These are phyloP conservation scores for Meda fulgida DNA, from an alignment of 2,797 vertebrate genomes.

Conservation along the genomic window DNA sequence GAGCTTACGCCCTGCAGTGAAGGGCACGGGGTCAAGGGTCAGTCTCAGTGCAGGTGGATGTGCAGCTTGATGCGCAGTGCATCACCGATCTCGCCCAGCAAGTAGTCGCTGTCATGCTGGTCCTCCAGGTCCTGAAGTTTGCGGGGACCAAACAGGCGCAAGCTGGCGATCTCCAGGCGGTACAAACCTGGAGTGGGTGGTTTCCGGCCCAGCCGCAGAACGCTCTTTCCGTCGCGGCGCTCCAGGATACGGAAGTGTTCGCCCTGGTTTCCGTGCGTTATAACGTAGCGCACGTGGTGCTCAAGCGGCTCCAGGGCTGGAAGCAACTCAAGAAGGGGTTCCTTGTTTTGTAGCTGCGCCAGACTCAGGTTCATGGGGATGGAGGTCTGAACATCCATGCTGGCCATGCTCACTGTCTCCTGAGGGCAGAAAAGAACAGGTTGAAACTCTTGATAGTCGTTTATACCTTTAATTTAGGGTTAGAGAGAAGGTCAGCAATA, in stretches of 20 bases:
- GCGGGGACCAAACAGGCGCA: constrained; percentile 81
- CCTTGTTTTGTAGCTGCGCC: constrained; percentile 78
- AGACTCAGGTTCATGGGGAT: constrained; percentile 86
- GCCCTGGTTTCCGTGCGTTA: constrained; percentile 81
- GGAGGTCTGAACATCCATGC: constrained; percentile 83
- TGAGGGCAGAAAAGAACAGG: constrained; percentile 48
- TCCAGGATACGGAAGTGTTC: constrained; percentile 88
- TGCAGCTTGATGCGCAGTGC: constrained; percentile 89
- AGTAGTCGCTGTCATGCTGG: constrained; percentile 86
- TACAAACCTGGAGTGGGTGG: constrained; percentile 81
- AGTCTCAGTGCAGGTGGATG: constrained; percentile 86
- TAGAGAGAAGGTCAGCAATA: background rate
- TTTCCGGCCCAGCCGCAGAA: constrained; percentile 82
- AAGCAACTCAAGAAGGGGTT: constrained; percentile 88
- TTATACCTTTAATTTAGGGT: background rate
- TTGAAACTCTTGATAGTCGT: background rate
- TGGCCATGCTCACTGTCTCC: constrained; percentile 85
- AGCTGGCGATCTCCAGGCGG: constrained; percentile 86
- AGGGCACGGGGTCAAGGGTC: constrained; percentile 51
- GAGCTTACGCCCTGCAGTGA: constrained; percentile 51
- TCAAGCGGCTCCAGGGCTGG: constrained; percentile 86
- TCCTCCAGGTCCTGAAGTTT: constrained; percentile 82
- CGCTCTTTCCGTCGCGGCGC: constrained; percentile 83
- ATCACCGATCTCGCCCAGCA: constrained; percentile 83
- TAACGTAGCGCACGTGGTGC: constrained; percentile 84